Evolutionary conservation across 2,888 invertebrate genomes (phyloP), one percentile per base, ranked within the genome.

Genomic region (Tenthredo amoena): DNA sequence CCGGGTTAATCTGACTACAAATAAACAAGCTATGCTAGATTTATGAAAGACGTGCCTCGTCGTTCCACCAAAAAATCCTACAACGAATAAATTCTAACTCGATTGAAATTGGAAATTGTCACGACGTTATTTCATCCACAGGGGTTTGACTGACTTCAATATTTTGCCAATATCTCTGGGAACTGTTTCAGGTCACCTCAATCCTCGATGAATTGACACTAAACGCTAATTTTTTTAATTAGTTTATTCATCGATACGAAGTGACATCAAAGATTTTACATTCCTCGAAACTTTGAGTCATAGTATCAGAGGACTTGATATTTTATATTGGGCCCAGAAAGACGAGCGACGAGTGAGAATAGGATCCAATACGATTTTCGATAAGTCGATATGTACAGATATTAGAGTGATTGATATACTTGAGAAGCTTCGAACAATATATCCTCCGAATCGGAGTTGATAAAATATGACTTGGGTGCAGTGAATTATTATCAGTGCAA

Each of bases 391-490:
- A 15, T 6, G n/a, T 50, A n/a, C 6, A 50, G 18, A 7, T n/a
- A n/a, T 55, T n/a, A n/a, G n/a, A 55, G n/a, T 55, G 55, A 55
- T 55, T 55, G 55, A 55, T n/a, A 55, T n/a, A 50, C 18, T 1
- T 50, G 4, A 55, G n/a, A n/a, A 55, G 18, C n/a, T 55, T 55
- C n/a, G 1, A 55, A n/a, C n/a, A n/a, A 55, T 55, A 55, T 7
- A 55, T 55, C 7, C 55, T n/a, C 6, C 55, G n/a, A n/a, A 55
- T 55, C n/a, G n/a, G 7, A 55, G 55, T 55, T 55, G 55, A 55
- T 55, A n/a, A 55, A 55, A 55, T 55, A 55, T 55, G n/a, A n/a
- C n/a, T 55, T n/a, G n/a, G 55, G n/a, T 55, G 55, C 55, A 55
- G n/a, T 55, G 55, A 7, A 55, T 55, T 55, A n/a, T 55, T 55